These are phyloP conservation scores for Odontomyia ornata DNA, from an alignment of 2,888 invertebrate species.

Conservation along the genomic window DNA sequence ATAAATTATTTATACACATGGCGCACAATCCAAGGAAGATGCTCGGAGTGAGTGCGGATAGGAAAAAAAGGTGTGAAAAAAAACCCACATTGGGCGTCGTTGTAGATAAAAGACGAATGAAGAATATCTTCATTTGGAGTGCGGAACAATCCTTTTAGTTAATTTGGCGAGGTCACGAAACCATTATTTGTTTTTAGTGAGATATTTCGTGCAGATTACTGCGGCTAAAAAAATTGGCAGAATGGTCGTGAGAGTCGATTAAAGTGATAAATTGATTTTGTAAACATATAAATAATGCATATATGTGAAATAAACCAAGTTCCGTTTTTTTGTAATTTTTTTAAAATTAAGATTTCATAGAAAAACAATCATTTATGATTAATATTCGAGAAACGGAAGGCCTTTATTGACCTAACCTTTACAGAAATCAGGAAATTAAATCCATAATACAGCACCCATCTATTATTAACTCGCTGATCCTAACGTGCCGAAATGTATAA, in stretches of 20 bases:
- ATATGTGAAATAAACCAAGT: too few relatives aligned
- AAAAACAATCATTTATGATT: too few relatives aligned
- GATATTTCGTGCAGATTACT: too few relatives aligned
- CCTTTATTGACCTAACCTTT: background rate
- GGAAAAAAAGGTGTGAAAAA: background rate
- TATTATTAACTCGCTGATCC: background rate
- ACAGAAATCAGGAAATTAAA: background rate
- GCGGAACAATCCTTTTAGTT: background rate
- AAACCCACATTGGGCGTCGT: background rate
- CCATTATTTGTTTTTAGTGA: background rate
- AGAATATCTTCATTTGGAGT: background rate
- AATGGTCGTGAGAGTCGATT: too few relatives aligned
- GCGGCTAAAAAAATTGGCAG: too few relatives aligned
- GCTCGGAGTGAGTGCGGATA: background rate
- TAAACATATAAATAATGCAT: too few relatives aligned
- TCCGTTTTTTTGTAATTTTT: too few relatives aligned
- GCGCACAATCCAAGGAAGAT: background rate
- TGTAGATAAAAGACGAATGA: conserved; percentile 8
- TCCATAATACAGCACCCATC: background rate
- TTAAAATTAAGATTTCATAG: too few relatives aligned
- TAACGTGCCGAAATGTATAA: background rate
- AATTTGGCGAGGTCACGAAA: conserved; percentile 13
- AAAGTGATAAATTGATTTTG: too few relatives aligned
- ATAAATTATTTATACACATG: conserved; percentile 24
- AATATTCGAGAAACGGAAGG: too few relatives aligned